Evolutionary conservation across 2,888 invertebrate species (phyloP).

Genomic region (Watsonalla cultraria): DNA sequence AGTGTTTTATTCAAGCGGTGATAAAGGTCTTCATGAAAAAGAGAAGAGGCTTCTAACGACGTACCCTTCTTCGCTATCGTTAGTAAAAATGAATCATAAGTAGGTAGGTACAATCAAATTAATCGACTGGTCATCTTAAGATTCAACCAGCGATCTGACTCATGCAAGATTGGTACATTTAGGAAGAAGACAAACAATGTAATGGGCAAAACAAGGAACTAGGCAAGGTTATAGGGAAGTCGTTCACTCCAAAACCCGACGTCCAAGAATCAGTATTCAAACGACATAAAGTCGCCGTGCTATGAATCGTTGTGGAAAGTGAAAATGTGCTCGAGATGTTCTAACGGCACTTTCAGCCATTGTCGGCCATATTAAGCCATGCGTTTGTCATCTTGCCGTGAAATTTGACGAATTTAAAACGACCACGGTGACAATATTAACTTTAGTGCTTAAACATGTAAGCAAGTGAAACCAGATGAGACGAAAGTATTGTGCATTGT

Average conservation of each 20-base stretch:
- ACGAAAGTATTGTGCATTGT: neutral
- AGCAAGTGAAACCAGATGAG: neutral
- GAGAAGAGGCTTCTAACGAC: no score
- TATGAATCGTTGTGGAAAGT: constrained; percentile 49
- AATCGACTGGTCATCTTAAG: no score
- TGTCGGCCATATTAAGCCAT: constrained; percentile 13
- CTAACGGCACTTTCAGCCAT: constrained; percentile 40
- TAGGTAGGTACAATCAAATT: no score
- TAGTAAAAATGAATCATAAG: no score
- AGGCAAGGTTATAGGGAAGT: constrained; percentile 26
- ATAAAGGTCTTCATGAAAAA: no score
- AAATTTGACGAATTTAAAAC: neutral
- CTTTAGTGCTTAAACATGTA: neutral
- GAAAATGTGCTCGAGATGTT: constrained; percentile 38
- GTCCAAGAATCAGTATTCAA: constrained; percentile 34
- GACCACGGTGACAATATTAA: neutral
- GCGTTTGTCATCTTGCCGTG: constrained; percentile 1
- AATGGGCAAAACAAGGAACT: constrained; percentile 16
- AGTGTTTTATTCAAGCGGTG: no score
- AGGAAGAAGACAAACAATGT: constrained; percentile 3
- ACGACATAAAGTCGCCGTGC: constrained; percentile 35
- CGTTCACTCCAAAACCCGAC: neutral
- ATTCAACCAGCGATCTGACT: no score
- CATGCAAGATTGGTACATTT: neutral
- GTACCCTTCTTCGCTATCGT: no score